Evolutionary conservation across 2,888 invertebrate genomes (phyloP).

Genomic region (Yponomeuta malinellus): DNA sequence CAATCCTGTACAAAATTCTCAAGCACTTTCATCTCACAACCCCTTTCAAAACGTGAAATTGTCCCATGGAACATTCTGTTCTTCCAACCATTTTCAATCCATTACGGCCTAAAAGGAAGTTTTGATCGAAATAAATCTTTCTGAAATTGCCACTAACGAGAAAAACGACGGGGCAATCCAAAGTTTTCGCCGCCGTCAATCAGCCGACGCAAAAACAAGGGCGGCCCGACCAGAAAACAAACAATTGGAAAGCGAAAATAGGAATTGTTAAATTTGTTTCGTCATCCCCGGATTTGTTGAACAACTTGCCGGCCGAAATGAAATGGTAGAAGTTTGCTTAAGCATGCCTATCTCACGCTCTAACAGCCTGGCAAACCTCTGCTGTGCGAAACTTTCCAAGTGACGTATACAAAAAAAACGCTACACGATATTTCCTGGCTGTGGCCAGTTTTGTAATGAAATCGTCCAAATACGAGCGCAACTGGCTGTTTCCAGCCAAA

Average conservation of each 20-base stretch:
- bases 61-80: conserved; percentile 2
- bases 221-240: conserved; percentile 26
- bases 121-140: conserved; percentile 15
- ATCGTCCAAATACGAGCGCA: conserved; percentile 33
- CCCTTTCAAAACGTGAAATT: not conserved
- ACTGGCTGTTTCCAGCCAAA: conserved; percentile 27
- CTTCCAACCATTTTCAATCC: conserved; percentile 13
- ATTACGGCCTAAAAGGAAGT: not conserved
- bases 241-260: conserved; percentile 44
- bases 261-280: conserved; percentile 39
- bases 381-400: not conserved
- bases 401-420: not conserved
- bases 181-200: conserved; percentile 39
- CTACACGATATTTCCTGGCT: conserved; percentile 20
- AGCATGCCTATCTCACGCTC: conserved; percentile 16
- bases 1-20: not conserved
- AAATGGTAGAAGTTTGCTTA: conserved; percentile 27
- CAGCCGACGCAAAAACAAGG: conserved; percentile 32
- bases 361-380: conserved; percentile 17
- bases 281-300: conserved; percentile 40
- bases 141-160: conserved; percentile 32
- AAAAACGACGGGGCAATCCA: conserved; percentile 33
- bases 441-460: conserved; percentile 29
- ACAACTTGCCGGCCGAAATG: conserved; percentile 31
- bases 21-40: not conserved